Evolutionary conservation across 1,140 invertebrate species (phyloP), one percentile per base, ranked within the genome.

Genomic region (Acromyrmex charruanus): DNA sequence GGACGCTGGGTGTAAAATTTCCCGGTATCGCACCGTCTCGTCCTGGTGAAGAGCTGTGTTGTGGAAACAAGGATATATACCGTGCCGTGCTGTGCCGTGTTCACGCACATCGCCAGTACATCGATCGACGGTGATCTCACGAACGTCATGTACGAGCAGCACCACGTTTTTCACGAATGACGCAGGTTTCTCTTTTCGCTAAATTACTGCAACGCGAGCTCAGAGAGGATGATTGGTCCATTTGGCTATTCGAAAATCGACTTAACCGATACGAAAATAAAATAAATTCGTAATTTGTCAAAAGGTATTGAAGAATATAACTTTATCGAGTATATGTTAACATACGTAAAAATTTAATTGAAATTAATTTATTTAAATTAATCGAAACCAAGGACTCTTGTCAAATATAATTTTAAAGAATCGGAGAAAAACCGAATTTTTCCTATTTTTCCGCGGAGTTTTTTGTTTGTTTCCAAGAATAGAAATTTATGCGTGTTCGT

Each of bases 1-100:
- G 55, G 53, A 75, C 80, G 35, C 55, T 18, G 69, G 55, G 80
- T 74, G 69, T 84, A 84, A 84, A 84, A 84, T 84, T 84, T 84
- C 80, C 80, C 39, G 44, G 58, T 77, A 63, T 75, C 71, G 71
- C 44, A 39, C 39, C 63, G 44, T 66, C 69, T 74, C 55, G 55
- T 84, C 80, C 84, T 61, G 77, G 9, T 59, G 49, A 86, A 81
- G 59, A 86, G 84, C n/a, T 39, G 74, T 75, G 55, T 89, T 90
- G 63, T 75, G 39, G 44, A 84, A 84, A 84, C 80, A 84, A 74
- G 80, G 58, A 84, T 75, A 63, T 75, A 75, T 58, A n/a, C 14
- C 49, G n/a, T 71, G 49, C 49, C 68, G 53, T 72, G 65, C 25
- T 7, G 31, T 16, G 55, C n/a, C 59, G 77, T 66, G 77, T 28